These are phyloP conservation scores for Anolis apletophallus DNA, from an alignment of 2,797 vertebrate species.

Conservation along the genomic window DNA sequence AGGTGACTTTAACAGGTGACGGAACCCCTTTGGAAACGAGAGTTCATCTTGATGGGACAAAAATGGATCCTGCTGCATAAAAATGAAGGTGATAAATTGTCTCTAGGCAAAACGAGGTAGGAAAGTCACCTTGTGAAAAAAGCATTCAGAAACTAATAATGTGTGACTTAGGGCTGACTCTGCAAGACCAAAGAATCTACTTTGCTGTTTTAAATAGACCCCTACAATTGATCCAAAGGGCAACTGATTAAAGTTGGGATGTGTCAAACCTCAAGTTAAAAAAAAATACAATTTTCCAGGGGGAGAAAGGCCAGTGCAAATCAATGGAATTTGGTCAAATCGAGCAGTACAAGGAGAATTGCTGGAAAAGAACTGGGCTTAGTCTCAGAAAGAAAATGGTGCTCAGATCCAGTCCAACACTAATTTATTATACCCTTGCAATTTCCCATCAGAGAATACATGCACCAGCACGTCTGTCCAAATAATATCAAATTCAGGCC, in stretches of 20 bases:
- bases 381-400: neutral
- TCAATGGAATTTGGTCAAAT: conserved; percentile 10
- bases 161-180: neutral
- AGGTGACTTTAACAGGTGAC: neutral
- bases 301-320: neutral
- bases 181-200: neutral
- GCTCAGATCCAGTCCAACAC: neutral
- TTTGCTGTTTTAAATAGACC: conserved; percentile 42
- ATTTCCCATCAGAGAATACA: neutral
- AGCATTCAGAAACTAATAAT: neutral
- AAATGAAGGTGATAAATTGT: neutral
- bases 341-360: too few relatives aligned
- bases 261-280: neutral
- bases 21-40: neutral
- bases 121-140: neutral
- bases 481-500: too few relatives aligned
- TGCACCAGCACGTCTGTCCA: too few relatives aligned
- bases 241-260: conserved; percentile 16
- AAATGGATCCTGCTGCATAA: neutral
- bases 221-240: conserved; percentile 50
- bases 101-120: neutral
- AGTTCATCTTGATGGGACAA: neutral
- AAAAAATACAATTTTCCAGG: neutral
- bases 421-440: neutral
- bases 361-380: neutral